Evolutionary conservation across 2,888 invertebrate species (phyloP).

Genomic region (Meandrusa payeni): DNA sequence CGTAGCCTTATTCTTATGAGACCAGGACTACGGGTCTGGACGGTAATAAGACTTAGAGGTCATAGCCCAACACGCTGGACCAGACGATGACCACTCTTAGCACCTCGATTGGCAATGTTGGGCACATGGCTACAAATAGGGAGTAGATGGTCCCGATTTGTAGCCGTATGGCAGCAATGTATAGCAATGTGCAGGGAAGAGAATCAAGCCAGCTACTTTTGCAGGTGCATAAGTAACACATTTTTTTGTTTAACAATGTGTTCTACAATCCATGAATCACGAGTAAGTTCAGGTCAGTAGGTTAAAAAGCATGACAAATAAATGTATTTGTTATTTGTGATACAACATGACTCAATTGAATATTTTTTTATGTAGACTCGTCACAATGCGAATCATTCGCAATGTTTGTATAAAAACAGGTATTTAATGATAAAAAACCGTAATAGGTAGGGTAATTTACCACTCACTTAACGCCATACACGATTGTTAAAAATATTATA

Average conservation of each 20-base stretch:
- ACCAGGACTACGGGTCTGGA: no score
- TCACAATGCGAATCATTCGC: no score
- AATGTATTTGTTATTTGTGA: not conserved
- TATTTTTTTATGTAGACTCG: conserved; percentile 2
- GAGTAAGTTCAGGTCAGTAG: conserved; percentile 10
- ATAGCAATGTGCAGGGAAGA: no score
- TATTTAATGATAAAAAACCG: not conserved
- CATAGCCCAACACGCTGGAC: no score
- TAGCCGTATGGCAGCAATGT: no score
- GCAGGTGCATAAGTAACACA: not conserved
- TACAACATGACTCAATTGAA: not conserved
- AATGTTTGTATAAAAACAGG: not conserved
- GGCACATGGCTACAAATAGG: no score
- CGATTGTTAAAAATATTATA: not conserved
- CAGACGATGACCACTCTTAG: no score
- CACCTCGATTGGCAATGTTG: no score
- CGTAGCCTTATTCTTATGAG: no score
- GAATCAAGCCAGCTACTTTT: no score
- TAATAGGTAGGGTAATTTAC: not conserved
- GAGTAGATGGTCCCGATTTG: no score
- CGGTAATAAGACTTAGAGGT: no score
- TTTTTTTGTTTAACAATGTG: not conserved
- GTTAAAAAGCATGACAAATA: conserved; percentile 2
- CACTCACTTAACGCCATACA: not conserved
- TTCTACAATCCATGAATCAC: conserved; percentile 1